Evolutionary conservation across 2,797 vertebrate genomes (phyloP).

Genomic region (Mormyrus proboscirostris): DNA sequence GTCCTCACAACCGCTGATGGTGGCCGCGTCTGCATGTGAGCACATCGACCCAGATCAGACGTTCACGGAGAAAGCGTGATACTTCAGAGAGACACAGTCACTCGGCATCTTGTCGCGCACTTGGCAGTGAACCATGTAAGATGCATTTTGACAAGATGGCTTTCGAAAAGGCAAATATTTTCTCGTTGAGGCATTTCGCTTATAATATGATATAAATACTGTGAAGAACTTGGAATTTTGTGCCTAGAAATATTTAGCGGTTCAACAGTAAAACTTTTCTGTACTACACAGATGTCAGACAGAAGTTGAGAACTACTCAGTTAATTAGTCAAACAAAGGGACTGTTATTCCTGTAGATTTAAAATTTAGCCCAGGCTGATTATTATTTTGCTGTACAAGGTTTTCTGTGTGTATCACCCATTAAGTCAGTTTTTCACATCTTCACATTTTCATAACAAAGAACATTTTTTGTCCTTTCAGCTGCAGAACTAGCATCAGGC

Average conservation of each 20-base stretch:
- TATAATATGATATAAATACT: neutral
- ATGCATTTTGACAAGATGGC: neutral
- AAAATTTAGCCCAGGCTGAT: neutral
- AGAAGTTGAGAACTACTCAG: neutral
- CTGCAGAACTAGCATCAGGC: neutral
- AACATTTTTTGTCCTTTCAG: neutral
- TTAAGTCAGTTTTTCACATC: neutral
- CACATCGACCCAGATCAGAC: neutral
- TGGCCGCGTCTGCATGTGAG: neutral
- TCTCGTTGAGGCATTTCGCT: neutral
- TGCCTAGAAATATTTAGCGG: neutral
- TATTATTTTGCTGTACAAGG: neutral
- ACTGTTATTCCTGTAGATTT: neutral
- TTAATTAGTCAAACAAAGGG: neutral
- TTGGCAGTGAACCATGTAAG: neutral
- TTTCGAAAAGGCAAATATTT: slow-evolving; percentile 10
- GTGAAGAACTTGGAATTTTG: neutral
- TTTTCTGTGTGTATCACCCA: neutral
- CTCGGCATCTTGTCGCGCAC: neutral
- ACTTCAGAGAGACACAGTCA: neutral
- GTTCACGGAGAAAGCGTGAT: neutral
- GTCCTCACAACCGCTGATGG: neutral
- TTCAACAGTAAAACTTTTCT: neutral
- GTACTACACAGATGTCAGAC: neutral
- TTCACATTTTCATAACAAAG: neutral